phyloP scores from a whole-genome alignment of 2,888 invertebrate genomes.

The Quadriops clusia region DNA sequence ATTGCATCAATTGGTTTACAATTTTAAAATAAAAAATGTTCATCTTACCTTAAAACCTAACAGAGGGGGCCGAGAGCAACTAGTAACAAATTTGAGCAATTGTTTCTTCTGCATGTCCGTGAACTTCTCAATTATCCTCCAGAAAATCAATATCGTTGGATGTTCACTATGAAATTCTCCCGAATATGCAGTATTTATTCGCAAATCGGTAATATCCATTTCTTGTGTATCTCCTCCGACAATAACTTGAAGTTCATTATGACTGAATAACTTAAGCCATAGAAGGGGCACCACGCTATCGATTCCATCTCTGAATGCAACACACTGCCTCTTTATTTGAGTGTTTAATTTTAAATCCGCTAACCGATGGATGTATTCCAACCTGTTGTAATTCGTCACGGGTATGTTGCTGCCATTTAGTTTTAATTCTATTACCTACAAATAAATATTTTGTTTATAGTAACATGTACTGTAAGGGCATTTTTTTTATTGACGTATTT shows the following conservation, averaged over 20 bases:
- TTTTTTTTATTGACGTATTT: neutral
- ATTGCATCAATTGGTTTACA: neutral
- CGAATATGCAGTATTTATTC: conserved; percentile 72
- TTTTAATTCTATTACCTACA: conserved; percentile 76
- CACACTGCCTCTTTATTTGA: conserved; percentile 77
- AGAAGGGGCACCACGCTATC: conserved; percentile 82
- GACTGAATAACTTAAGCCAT: conserved; percentile 91
- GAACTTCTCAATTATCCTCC: conserved; percentile 77
- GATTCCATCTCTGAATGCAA: conserved; percentile 80
- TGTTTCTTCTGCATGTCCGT: conserved; percentile 74
- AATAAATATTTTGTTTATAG: conserved; percentile 14
- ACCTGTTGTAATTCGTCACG: conserved; percentile 83
- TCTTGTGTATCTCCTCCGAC: conserved; percentile 92
- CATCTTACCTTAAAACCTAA: conserved; percentile 81
- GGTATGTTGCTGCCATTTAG: conserved; percentile 80
- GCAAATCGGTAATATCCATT: conserved; percentile 83
- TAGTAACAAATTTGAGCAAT: conserved; percentile 93
- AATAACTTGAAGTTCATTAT: conserved; percentile 90
- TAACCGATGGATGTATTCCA: conserved; percentile 93
- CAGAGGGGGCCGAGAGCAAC: conserved; percentile 92
- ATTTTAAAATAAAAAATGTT: neutral
- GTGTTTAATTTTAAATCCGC: conserved; percentile 92
- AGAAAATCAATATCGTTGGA: conserved; percentile 77
- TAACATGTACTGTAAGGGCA: neutral
- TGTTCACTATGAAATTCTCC: conserved; percentile 76